These are phyloP conservation scores for Takifugu bimaculatus DNA, from an alignment of 2,113 vertebrate genomes.

Conservation along the genomic window DNA sequence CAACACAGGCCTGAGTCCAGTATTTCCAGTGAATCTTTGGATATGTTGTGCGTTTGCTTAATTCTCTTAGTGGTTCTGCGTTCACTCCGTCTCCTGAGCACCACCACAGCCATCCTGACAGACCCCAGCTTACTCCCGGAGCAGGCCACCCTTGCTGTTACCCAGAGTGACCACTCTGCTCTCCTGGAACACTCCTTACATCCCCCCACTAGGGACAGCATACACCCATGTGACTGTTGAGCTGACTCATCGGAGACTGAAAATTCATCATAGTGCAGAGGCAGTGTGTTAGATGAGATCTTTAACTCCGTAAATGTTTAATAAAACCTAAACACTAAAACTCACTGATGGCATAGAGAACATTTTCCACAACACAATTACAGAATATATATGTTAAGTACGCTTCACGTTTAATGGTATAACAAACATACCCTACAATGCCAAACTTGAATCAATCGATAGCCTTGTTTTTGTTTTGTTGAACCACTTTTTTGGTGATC, in stretches of 20 bases:
- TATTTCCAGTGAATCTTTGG: not conserved
- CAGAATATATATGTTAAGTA: not conserved
- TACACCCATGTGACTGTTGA: slow-evolving; percentile 37
- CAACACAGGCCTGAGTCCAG: not conserved
- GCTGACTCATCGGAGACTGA: slow-evolving; percentile 7
- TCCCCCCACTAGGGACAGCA: slow-evolving; percentile 26
- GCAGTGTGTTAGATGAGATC: not conserved
- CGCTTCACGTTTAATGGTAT: not conserved
- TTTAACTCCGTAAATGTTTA: not conserved
- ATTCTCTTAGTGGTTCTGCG: slow-evolving; percentile 82
- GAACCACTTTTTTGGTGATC: too few relatives aligned
- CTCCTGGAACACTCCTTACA: slow-evolving; percentile 65
- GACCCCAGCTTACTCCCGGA: slow-evolving; percentile 85
- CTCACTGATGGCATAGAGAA: slow-evolving; percentile 30
- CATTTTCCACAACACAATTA: slow-evolving; percentile 13
- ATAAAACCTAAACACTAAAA: slow-evolving; percentile 19
- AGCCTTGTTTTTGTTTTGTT: not conserved
- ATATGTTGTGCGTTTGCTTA: not conserved
- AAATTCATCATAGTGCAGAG: not conserved
- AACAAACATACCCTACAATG: not conserved
- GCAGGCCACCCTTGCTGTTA: slow-evolving; percentile 84
- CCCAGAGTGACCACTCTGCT: slow-evolving; percentile 50
- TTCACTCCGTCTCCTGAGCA: slow-evolving; percentile 91
- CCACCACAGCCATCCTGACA: slow-evolving; percentile 88
- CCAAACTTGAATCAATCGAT: not conserved